Evolutionary conservation across 2,113 vertebrate species (phyloP).

Genomic region (Xyrauchen texanus): DNA sequence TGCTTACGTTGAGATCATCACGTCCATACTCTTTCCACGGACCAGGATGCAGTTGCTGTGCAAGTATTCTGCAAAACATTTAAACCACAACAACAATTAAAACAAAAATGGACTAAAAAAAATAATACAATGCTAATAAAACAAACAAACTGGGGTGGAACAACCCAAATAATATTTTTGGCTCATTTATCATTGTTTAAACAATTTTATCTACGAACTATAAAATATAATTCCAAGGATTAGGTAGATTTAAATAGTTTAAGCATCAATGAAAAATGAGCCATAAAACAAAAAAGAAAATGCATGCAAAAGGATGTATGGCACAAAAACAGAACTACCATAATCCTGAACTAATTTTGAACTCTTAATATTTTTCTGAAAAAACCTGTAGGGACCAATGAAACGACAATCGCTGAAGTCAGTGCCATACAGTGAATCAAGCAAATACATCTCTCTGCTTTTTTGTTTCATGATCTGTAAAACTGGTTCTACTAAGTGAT

Average conservation of each 20-base stretch:
- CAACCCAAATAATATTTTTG: neutral
- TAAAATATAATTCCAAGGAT: neutral
- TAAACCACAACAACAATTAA: neutral
- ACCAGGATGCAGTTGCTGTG: neutral
- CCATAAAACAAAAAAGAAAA: no score
- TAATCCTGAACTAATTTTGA: no score
- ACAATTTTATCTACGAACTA: neutral
- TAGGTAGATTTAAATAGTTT: neutral
- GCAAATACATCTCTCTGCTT: no score
- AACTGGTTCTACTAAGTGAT: no score
- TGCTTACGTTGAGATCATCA: neutral
- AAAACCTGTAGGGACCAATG: no score
- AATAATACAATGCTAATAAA: neutral
- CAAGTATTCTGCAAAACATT: neutral
- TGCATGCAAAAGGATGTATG: no score
- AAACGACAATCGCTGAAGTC: no score
- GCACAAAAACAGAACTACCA: no score
- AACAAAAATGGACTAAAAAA: neutral
- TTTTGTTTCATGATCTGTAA: no score
- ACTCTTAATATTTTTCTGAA: no score
- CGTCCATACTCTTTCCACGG: neutral
- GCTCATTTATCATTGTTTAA: neutral
- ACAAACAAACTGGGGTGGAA: slow-evolving; percentile 2
- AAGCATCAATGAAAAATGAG: no score
- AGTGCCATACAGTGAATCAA: no score